These are phyloP conservation scores for Anser brachyrhynchus DNA, from an alignment of 2,113 vertebrate genomes.

Conservation along the genomic window DNA sequence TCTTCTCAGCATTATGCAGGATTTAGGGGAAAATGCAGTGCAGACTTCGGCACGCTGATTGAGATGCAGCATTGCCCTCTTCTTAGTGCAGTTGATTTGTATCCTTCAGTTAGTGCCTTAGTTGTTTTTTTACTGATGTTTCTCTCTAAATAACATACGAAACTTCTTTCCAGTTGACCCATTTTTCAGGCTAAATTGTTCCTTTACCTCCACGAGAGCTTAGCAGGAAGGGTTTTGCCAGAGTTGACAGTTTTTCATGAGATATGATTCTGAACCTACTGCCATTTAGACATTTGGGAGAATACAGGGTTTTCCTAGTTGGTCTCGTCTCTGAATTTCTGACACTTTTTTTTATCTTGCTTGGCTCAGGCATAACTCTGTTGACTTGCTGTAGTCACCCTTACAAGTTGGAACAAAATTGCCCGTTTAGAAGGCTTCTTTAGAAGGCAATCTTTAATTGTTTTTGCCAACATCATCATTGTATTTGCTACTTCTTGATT, in stretches of 20 bases:
- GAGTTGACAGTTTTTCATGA: not conserved
- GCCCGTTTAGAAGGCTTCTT: not conserved
- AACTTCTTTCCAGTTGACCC: not conserved
- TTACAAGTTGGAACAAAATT: not conserved
- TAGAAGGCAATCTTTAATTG: no score
- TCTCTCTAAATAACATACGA: not conserved
- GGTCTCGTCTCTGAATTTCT: not conserved
- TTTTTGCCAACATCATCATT: not conserved
- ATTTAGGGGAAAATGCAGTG: not conserved
- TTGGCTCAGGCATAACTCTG: not conserved
- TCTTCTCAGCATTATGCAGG: not conserved
- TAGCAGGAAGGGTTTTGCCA: not conserved
- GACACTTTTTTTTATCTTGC: not conserved
- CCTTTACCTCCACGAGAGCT: not conserved
- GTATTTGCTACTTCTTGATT: not conserved
- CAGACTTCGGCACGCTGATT: not conserved
- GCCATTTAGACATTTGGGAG: not conserved
- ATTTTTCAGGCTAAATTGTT: not conserved
- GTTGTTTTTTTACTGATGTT: not conserved
- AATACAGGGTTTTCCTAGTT: not conserved
- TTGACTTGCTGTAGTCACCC: not conserved
- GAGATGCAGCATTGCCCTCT: not conserved
- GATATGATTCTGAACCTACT: not conserved
- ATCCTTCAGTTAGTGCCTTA: not conserved
- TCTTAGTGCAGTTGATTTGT: not conserved